Percentiles rank a stretch among this genome's conserved stretches.
Conservation (phyloP, 2,888 invertebrate species). For the Meganola albula region DNA sequence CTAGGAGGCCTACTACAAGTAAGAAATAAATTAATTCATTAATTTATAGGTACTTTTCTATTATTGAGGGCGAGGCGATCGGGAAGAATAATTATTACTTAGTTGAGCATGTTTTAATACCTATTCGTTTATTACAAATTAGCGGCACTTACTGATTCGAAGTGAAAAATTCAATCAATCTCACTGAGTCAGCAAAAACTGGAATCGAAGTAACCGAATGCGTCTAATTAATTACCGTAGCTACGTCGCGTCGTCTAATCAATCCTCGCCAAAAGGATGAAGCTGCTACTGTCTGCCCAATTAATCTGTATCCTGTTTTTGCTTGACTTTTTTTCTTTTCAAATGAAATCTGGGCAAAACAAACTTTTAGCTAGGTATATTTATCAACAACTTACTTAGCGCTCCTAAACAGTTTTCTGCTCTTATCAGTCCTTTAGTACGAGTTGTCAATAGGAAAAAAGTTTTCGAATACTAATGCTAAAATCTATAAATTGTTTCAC, state of each 20-base stretch:
- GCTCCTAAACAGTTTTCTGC: conserved; percentile 9
- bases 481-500: no score
- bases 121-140: conserved; percentile 17
- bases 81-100: no score
- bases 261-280: conserved; percentile 40
- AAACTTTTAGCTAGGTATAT: conserved; percentile 9
- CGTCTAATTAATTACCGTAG: conserved; percentile 48
- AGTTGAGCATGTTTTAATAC: neutral
- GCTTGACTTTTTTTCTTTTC: conserved; percentile 19
- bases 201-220: conserved; percentile 39
- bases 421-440: no score
- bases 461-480: no score
- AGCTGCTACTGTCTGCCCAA: conserved; percentile 30
- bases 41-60: no score
- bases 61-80: no score
- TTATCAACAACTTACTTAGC: conserved; percentile 12
- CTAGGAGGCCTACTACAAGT: no score
- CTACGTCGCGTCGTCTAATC: conserved; percentile 42
- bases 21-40: no score
- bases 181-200: conserved; percentile 40
- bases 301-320: conserved; percentile 35
- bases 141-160: conserved; percentile 17
- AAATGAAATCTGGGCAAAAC: conserved; percentile 15
- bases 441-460: no score
- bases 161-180: conserved; percentile 40